Base-by-base conservation (phyloP, 1,140 invertebrate species). In the Aphaenogaster ashmeadi region DNA sequence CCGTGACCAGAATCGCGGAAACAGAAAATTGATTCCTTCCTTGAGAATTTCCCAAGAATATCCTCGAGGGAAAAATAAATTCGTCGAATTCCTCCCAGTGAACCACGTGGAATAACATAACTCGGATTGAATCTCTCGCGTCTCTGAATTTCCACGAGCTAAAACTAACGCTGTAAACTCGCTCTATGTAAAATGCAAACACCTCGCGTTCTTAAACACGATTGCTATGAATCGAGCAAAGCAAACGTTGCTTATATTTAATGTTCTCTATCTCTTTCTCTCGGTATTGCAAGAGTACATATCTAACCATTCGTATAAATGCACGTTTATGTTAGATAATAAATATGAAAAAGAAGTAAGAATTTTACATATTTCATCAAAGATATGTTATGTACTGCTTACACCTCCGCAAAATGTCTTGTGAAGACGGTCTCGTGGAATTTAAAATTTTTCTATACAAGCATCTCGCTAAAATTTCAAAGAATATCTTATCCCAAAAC, bases 11-110 rank as follows among this genome's bases (percentile, higher is more conserved):
- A 84, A 84, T 84, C 80, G 52, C 69, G 41, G 56, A 84, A 60
- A 84, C 41, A 74, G 69, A 84, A 84, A 84, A 84, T 84, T 84
- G 80, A 84, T 75, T 84, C 8, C 69, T 84, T 84, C 56, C 69
- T 27, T 33, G 33, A 75, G 80, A 74, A 47, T 84, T 41, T 74
- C 13, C 41, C 44, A 44, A 74, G 67, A 84, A 84, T 84, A 84
- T 84, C 69, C 80, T 75, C 38, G 80, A 50, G 69, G 56, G 80
- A 60, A 75, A 84, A 75, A 84, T 84, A 84, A 74, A 84, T 84
- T 75, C 80, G 44, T 60, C 54, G 56, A 75, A 84, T 84, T 74
- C 69, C 69, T 62, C 6, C n/a, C 33, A 36, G 69, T 74, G 54
- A 75, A 5, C 13, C 33, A 62, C 33, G 13, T 38, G 33, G 56